A percentile compares a stretch with the other conserved stretches of the same genome.
These are phyloP conservation scores for Cephus cinctus DNA, from an alignment of 1,140 invertebrate genomes.

Conservation along the genomic window DNA sequence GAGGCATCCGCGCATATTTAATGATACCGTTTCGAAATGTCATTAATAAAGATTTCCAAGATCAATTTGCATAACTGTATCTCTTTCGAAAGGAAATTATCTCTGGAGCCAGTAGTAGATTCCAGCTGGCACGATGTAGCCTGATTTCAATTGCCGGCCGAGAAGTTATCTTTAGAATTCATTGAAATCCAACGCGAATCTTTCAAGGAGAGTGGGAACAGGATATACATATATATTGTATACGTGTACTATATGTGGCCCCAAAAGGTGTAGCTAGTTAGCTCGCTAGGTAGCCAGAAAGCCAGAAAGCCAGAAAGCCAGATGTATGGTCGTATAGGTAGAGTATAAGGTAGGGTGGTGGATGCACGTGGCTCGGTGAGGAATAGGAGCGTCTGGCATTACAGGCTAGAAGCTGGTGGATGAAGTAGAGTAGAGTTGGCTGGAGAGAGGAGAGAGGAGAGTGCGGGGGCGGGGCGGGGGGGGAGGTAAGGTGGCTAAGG, in stretches of 20 bases:
- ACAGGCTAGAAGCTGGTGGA: background rate
- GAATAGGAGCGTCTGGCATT: background rate
- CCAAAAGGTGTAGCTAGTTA: no score
- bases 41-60: constrained; percentile 35
- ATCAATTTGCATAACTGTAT: constrained; percentile 37
- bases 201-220: constrained; percentile 11
- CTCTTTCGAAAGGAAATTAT: constrained; percentile 27
- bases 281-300: no score
- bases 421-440: background rate
- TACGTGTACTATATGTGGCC: background rate
- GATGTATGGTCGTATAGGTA: no score
- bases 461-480: background rate
- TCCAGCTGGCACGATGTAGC: constrained; percentile 9
- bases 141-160: constrained; percentile 19
- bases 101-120: background rate
- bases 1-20: no score
- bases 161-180: constrained; percentile 42
- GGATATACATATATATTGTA: no score
- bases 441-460: constrained; percentile 1
- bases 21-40: constrained; percentile 26
- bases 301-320: no score
- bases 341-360: constrained; percentile 5
- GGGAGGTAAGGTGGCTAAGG: background rate
- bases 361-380: constrained; percentile 5
- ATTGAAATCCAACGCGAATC: constrained; percentile 34